Evolutionary conservation across 2,113 vertebrate species (phyloP).

Genomic region (Nycticebus coucang): DNA sequence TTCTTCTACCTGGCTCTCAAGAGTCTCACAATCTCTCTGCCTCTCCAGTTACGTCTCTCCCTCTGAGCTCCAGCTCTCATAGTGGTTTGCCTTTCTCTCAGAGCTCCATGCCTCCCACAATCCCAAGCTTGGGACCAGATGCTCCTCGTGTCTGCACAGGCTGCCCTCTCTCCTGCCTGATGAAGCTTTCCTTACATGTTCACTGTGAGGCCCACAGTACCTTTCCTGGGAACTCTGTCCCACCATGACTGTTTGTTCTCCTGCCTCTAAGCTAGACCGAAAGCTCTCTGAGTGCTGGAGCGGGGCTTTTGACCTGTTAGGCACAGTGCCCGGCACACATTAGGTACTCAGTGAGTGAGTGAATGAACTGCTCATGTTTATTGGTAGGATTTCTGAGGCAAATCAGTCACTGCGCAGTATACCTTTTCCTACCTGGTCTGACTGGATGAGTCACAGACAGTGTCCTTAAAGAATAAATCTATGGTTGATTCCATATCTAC

Average conservation of each 20-base stretch:
- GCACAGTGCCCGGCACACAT: too few relatives aligned
- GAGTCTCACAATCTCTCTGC: background rate
- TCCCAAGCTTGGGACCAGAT: background rate
- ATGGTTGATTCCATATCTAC: background rate
- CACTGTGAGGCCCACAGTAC: background rate
- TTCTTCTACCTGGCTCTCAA: background rate
- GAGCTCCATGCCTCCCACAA: background rate
- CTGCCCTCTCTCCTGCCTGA: background rate
- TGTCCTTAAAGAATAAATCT: background rate
- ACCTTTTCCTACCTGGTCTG: background rate
- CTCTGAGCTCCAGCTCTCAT: background rate
- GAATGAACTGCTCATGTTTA: background rate
- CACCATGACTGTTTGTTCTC: background rate
- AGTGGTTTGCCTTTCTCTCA: background rate
- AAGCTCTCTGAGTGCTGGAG: background rate
- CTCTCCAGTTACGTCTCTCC: background rate
- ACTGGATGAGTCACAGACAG: background rate
- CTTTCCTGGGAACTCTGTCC: background rate
- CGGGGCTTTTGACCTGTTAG: background rate
- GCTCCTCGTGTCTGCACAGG: background rate
- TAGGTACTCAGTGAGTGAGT: background rate
- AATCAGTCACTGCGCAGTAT: background rate
- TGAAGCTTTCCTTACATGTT: background rate
- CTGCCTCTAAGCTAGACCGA: background rate
- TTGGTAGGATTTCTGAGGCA: background rate